A percentile compares a stretch with the other conserved stretches of the same genome.
phyloP scores from a whole-genome alignment of 2,797 vertebrate genomes.

The Falco cherrug region DNA sequence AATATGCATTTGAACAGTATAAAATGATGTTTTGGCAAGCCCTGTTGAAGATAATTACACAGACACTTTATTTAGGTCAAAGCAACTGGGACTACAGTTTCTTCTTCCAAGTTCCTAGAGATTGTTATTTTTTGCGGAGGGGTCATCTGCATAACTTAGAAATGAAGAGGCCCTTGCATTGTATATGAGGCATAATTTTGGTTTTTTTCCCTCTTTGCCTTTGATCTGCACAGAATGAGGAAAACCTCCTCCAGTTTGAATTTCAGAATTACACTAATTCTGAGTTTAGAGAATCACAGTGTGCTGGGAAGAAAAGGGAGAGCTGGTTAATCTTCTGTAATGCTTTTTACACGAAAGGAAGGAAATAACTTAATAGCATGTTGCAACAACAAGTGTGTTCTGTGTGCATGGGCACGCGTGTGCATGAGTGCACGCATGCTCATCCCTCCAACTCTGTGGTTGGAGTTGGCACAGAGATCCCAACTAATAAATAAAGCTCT shows the following conservation, averaged over 20 bases:
- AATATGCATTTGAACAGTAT: constrained; percentile 71
- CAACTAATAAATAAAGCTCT: constrained; percentile 14
- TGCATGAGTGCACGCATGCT: not conserved
- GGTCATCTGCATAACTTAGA: constrained; percentile 48
- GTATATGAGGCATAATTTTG: not conserved
- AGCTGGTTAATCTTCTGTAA: constrained; percentile 1
- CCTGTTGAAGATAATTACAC: constrained; percentile 44
- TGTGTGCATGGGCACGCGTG: not conserved
- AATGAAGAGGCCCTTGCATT: constrained; percentile 26
- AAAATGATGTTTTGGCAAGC: constrained; percentile 67
- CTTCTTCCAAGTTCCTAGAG: constrained; percentile 43
- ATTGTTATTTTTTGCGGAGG: constrained; percentile 50
- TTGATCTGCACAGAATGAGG: constrained; percentile 13
- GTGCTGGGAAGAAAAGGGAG: constrained; percentile 7
- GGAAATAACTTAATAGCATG: not conserved
- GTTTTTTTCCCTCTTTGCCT: constrained; percentile 1
- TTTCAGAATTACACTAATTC: not conserved
- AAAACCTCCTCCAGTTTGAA: constrained; percentile 18
- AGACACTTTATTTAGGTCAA: constrained; percentile 62
- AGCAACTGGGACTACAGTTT: constrained; percentile 52
- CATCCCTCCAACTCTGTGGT: constrained; percentile 37
- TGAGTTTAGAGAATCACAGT: not conserved
- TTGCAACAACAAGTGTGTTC: not conserved
- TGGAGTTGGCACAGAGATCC: constrained; percentile 34
- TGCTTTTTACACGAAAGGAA: constrained; percentile 1